Conservation (phyloP, 2,113 vertebrate genomes). For the Sceloporus undulatus region DNA sequence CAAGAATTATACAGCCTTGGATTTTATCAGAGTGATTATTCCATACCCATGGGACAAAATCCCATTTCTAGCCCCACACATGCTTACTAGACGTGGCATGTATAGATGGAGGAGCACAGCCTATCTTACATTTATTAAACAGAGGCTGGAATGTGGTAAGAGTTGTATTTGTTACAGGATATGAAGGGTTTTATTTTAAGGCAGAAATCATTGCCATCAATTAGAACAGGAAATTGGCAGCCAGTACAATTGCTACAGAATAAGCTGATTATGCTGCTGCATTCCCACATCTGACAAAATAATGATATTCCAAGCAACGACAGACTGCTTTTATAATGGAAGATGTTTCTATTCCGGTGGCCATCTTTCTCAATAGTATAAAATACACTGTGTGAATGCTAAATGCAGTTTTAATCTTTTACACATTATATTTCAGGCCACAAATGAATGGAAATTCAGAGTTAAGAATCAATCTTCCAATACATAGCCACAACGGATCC, state of each 20-base stretch:
- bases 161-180: not conserved
- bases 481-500: not conserved
- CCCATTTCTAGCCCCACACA: not conserved
- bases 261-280: not conserved
- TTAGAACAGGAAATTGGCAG: not conserved
- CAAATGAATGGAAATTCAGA: not conserved
- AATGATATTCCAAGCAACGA: not conserved
- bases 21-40: not conserved
- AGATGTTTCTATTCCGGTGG: not conserved
- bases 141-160: not conserved
- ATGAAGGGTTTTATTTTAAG: too few relatives aligned
- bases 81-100: not conserved
- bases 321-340: not conserved
- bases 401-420: constrained; percentile 1
- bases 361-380: not conserved
- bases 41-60: not conserved
- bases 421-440: not conserved
- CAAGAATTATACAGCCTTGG: not conserved
- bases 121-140: not conserved
- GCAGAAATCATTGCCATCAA: too few relatives aligned
- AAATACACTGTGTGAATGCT: too few relatives aligned
- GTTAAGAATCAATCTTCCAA: not conserved
- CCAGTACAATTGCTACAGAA: not conserved
- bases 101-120: not conserved
- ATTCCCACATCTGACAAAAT: not conserved